Conservation (phyloP, 2,888 invertebrate genomes). For the Noctua comes region DNA sequence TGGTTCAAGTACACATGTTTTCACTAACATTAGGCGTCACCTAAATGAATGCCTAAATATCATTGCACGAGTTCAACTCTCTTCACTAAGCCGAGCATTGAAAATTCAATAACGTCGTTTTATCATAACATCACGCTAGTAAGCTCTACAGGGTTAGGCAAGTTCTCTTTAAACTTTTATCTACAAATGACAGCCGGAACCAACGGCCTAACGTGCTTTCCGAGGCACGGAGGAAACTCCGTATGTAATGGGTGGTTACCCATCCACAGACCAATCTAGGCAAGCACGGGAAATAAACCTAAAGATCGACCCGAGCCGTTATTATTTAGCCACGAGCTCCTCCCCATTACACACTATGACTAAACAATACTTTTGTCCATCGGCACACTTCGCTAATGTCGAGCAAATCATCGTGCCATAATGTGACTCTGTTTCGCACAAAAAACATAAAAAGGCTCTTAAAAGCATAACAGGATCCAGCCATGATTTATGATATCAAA, state of each 20-base stretch:
- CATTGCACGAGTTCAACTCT: background rate
- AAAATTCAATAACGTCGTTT: background rate
- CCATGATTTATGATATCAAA: slow-evolving; percentile 62
- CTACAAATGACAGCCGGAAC: no score
- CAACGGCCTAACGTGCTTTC: no score
- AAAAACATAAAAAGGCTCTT: slow-evolving; percentile 51
- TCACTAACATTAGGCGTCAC: background rate
- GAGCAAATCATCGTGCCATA: slow-evolving; percentile 45
- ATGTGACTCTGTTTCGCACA: slow-evolving; percentile 44
- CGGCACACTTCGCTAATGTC: slow-evolving; percentile 32
- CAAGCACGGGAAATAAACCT: no score
- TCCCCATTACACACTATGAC: slow-evolving; percentile 63
- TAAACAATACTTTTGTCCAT: slow-evolving; percentile 55
- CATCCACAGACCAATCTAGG: no score
- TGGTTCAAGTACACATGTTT: background rate
- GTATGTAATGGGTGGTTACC: no score
- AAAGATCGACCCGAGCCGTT: no score
- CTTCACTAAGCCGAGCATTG: background rate
- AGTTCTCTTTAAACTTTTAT: no score
- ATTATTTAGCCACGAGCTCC: no score
- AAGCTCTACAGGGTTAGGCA: no score
- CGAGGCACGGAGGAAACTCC: no score
- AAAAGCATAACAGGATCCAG: slow-evolving; percentile 59
- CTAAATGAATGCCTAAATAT: background rate
- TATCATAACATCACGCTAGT: no score